Evolutionary conservation across 2,113 vertebrate species (phyloP), one percentile per base, ranked within the genome.

Genomic region (Mustela nigripes): DNA sequence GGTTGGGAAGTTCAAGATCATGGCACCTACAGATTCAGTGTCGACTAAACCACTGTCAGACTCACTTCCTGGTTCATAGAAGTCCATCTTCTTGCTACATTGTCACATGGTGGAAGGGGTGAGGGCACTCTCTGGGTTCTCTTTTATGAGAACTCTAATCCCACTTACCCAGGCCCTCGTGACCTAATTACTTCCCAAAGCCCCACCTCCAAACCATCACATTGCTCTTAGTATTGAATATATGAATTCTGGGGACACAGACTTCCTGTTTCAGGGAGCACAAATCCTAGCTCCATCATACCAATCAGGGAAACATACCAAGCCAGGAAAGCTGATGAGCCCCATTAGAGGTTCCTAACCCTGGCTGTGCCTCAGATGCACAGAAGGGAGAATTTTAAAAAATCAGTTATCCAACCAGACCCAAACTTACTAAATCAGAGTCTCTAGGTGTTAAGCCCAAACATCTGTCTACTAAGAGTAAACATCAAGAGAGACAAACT

Each of bases 401-500:
- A 89, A 36, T 28, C 26, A 22, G 11, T 63, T 67, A 71, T 8
- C 65, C 7, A 2, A n/a, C 19, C 9, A n/a, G 58, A 65, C 31
- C 62, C 26, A 42, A 63, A 83, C 1, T 7, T 16, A 22, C 19
- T 33, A 67, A 45, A 33, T 74, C 89, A 88, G 16, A 74, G 28
- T 87, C 96, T 74, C 74, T 81, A 76, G 50, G 53, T 69, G 1
- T 71, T n/a, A 73, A 69, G 33, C 79, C 71, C 89, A 69, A 73
- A 63, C 42, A 91, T 58, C 79, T n/a, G 33, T 74, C 87, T 76
- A 56, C 71, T 58, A 69, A 96, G 86, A 71, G 28, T 62, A 91
- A 90, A 90, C 53, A 81, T 53, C 53, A 60, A 39, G 42, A 92
- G 22, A 91, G 28, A 84, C 60, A 19, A 16, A 7, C 3, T 65